phyloP scores from a whole-genome alignment of 2,113 vertebrate species.

The Cephalophus harveyi region DNA sequence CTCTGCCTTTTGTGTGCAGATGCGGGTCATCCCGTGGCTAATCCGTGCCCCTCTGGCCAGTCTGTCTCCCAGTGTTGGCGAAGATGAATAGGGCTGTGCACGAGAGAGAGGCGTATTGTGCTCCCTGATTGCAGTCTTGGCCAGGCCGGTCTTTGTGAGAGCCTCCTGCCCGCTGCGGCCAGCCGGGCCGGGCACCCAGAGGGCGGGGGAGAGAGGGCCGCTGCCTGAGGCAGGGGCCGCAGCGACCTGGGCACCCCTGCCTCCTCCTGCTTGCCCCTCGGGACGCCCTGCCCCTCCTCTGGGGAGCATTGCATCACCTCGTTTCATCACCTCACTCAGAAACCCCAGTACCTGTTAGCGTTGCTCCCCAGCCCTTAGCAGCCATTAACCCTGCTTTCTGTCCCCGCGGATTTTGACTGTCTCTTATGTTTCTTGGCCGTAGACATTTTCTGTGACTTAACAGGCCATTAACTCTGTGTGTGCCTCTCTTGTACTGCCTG shows the following conservation, averaged over 20 bases:
- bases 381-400: background rate
- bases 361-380: background rate
- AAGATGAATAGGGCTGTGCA: constrained; percentile 79
- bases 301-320: background rate
- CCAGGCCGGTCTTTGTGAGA: constrained; percentile 62
- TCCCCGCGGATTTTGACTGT: background rate
- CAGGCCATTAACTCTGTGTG: background rate
- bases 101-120: constrained; percentile 70
- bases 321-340: background rate
- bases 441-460: background rate
- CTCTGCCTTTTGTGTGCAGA: constrained; percentile 81
- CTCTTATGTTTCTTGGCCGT: background rate
- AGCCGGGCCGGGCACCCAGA: background rate
- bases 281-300: background rate
- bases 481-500: background rate
- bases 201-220: fast-evolving
- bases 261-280: fast-evolving
- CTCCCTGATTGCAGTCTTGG: constrained; percentile 70
- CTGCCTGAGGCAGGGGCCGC: fast-evolving
- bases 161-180: fast-evolving
- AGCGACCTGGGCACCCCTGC: fast-evolving
- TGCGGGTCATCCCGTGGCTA: constrained; percentile 82
- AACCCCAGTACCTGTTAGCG: background rate
- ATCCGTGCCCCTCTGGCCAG: constrained; percentile 72
- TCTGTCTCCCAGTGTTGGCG: constrained; percentile 72